Percentiles rank a stretch among this genome's conserved stretches.
These are phyloP conservation scores for Furnarius figulus DNA, from an alignment of 2,113 vertebrate genomes.

Conservation along the genomic window DNA sequence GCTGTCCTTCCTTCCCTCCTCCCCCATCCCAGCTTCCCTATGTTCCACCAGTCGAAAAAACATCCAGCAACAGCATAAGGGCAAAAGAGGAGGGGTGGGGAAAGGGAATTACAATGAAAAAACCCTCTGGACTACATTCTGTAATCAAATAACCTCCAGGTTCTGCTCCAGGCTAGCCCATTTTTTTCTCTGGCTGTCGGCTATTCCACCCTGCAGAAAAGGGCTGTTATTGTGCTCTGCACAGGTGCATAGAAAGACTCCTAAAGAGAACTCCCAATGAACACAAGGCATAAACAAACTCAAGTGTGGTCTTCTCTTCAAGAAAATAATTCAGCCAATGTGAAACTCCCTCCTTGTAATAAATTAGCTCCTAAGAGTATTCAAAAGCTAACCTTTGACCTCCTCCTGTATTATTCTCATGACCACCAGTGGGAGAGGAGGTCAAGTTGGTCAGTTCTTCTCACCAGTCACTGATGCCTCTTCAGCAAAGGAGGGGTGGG, in stretches of 20 bases:
- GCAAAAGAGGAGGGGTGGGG: background rate
- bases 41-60: constrained; percentile 13
- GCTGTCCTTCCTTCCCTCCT: background rate
- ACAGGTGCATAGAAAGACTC: constrained; percentile 64
- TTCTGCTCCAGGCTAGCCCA: constrained; percentile 18
- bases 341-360: constrained; percentile 71
- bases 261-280: constrained; percentile 62
- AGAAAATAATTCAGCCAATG: constrained; percentile 69
- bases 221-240: constrained; percentile 38
- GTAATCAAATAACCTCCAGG: constrained; percentile 34
- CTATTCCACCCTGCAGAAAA: constrained; percentile 28
- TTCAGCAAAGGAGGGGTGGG: constrained; percentile 37
- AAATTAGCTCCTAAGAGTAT: constrained; percentile 72
- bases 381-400: constrained; percentile 64
- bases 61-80: background rate
- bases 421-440: constrained; percentile 68
- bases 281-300: constrained; percentile 72
- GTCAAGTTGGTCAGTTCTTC: constrained; percentile 71
- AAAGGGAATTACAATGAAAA: background rate
- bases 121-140: background rate
- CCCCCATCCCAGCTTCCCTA: background rate
- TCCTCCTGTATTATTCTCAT: constrained; percentile 59
- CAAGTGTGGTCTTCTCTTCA: constrained; percentile 68
- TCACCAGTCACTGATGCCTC: constrained; percentile 65
- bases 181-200: constrained; percentile 1